Evolutionary conservation across 2,888 invertebrate species (phyloP).

Genomic region (Laspeyria flexula): DNA sequence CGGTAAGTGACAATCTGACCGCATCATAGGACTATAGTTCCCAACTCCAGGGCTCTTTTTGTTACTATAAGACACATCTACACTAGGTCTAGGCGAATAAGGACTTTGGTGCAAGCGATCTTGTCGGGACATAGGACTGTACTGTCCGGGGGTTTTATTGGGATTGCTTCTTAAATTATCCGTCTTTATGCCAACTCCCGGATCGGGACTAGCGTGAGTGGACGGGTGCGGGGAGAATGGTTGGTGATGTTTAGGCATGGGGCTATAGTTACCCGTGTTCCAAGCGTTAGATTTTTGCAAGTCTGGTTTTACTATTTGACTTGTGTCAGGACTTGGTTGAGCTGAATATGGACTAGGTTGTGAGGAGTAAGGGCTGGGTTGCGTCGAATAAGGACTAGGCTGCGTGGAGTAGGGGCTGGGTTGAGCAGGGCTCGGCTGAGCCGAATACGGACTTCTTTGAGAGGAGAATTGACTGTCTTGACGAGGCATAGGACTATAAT

Average conservation of each 20-base stretch:
- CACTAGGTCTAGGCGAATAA: conserved; percentile 77
- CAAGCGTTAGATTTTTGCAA: conserved; percentile 74
- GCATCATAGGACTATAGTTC: conserved; percentile 77
- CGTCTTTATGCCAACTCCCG: conserved; percentile 68
- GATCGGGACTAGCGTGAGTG: conserved; percentile 77
- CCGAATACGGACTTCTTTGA: conserved; percentile 80
- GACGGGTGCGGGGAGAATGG: conserved; percentile 80
- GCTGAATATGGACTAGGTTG: conserved; percentile 81
- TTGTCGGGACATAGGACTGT: conserved; percentile 79
- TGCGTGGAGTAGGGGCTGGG: conserved; percentile 81
- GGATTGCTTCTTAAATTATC: conserved; percentile 65
- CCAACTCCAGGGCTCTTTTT: conserved; percentile 78
- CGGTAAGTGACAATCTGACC: conserved; percentile 73
- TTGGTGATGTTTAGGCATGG: conserved; percentile 79
- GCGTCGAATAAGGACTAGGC: conserved; percentile 78
- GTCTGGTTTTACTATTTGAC: conserved; percentile 77
- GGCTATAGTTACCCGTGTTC: conserved; percentile 79
- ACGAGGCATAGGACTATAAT: conserved; percentile 79
- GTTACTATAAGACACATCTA: conserved; percentile 66
- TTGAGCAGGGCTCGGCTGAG: conserved; percentile 79
- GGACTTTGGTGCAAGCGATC: conserved; percentile 75
- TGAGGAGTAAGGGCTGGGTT: conserved; percentile 80
- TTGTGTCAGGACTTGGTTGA: conserved; percentile 80
- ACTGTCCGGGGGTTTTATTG: conserved; percentile 75
- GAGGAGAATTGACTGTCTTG: conserved; percentile 78